Conservation (phyloP, 1,140 invertebrate genomes). For the Plutomurus gul region DNA sequence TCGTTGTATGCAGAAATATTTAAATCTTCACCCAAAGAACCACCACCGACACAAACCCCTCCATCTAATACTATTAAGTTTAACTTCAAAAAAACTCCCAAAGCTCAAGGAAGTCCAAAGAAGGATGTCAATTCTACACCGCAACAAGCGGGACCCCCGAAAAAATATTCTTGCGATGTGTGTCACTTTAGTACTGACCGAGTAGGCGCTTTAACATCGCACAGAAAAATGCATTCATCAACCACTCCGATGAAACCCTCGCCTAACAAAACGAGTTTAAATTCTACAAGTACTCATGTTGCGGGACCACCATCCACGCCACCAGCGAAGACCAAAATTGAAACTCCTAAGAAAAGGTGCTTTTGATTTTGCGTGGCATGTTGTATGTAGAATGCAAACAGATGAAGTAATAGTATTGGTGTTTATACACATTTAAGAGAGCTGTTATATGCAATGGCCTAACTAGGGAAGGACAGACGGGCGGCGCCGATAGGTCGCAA, state of each 20-base stretch:
- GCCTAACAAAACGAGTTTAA: not conserved
- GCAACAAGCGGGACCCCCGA: not conserved
- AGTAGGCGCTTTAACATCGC: not conserved
- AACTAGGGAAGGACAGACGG: no score
- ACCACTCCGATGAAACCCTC: not conserved
- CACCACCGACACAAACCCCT: not conserved
- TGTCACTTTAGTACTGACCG: not conserved
- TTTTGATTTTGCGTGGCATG: no score
- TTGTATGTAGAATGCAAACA: no score
- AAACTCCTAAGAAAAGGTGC: not conserved
- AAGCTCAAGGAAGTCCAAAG: not conserved
- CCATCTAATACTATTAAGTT: not conserved
- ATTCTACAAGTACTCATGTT: no score
- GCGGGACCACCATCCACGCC: not conserved
- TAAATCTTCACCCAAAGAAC: not conserved
- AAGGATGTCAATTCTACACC: not conserved
- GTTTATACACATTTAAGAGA: no score
- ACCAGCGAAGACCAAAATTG: not conserved
- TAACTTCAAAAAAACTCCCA: not conserved
- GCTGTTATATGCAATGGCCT: not conserved
- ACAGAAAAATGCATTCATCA: slow-evolving; percentile 9
- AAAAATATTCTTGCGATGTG: slow-evolving; percentile 8
- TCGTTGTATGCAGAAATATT: not conserved
- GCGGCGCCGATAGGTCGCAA: no score
- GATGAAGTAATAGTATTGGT: no score